Conservation (phyloP, 2,888 invertebrate species). For the Frankliniella fusca region DNA sequence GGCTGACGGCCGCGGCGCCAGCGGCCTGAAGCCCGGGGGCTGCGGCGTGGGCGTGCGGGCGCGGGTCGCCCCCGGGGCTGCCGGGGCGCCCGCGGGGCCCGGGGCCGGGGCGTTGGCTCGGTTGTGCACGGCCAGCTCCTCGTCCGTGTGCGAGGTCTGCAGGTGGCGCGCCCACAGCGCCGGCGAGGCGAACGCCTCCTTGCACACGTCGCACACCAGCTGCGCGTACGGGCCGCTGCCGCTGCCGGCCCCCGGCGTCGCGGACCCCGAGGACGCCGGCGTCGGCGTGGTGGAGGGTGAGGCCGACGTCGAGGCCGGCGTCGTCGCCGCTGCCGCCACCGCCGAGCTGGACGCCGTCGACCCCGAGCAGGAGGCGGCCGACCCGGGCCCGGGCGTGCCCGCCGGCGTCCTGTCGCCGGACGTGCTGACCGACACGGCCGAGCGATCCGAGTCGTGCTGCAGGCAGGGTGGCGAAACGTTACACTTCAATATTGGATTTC, state of each 20-base stretch:
- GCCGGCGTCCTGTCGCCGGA: neutral
- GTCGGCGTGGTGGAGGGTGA: neutral
- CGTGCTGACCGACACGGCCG: neutral
- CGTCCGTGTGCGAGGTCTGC: slow-evolving; percentile 69
- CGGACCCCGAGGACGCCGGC: neutral
- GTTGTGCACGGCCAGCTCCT: slow-evolving; percentile 48
- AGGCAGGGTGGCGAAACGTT: too few relatives aligned
- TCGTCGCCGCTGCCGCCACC: neutral
- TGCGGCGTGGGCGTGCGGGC: slow-evolving; percentile 36
- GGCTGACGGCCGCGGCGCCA: neutral
- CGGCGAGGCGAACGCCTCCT: slow-evolving; percentile 75
- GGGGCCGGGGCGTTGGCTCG: slow-evolving; percentile 29
- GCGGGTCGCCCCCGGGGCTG: slow-evolving; percentile 44
- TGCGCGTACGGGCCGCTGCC: slow-evolving; percentile 56
- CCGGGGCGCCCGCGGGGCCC: slow-evolving; percentile 45
- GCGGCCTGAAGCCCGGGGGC: neutral
- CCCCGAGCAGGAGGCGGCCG: neutral
- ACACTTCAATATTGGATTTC: too few relatives aligned
- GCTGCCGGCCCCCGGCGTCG: neutral
- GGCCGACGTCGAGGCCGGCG: neutral
- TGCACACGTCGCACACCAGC: slow-evolving; percentile 75
- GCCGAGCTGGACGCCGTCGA: neutral
- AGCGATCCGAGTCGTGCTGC: slow-evolving; percentile 3
- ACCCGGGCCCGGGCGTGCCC: neutral
- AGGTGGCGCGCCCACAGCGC: slow-evolving; percentile 81